These are phyloP conservation scores for Penaeus indicus DNA, from an alignment of 1,140 invertebrate species.

Conservation along the genomic window DNA sequence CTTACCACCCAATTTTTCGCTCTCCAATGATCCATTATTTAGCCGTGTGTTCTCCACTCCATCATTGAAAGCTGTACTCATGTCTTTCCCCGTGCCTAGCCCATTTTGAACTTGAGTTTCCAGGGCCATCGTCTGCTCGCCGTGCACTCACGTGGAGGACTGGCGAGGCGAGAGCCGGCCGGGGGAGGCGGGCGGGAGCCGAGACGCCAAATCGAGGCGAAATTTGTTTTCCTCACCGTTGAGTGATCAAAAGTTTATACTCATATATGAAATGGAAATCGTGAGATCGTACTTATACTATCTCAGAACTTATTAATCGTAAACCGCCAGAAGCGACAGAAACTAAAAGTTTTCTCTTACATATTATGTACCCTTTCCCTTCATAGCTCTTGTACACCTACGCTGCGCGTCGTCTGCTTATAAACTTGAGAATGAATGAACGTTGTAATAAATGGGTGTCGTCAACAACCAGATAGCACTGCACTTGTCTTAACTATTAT, in stretches of 20 bases:
- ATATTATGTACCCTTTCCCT: too few relatives aligned
- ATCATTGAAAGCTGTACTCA: neutral
- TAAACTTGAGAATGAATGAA: too few relatives aligned
- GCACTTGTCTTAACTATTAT: too few relatives aligned
- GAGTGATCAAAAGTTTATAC: neutral
- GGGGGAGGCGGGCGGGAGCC: neutral
- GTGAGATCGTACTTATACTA: too few relatives aligned
- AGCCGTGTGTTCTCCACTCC: neutral
- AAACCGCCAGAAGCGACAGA: too few relatives aligned
- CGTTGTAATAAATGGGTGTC: too few relatives aligned
- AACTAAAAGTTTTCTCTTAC: too few relatives aligned
- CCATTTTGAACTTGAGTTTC: neutral
- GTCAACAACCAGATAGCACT: too few relatives aligned
- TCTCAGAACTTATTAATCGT: too few relatives aligned
- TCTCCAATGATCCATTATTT: neutral
- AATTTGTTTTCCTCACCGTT: too few relatives aligned
- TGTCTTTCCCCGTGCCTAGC: slow-evolving; percentile 1
- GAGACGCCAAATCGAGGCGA: neutral
- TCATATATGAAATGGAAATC: neutral
- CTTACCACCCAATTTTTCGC: neutral
- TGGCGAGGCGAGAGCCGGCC: neutral
- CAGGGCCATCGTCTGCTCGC: slow-evolving; percentile 6
- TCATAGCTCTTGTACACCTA: too few relatives aligned
- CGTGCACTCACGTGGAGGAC: slow-evolving; percentile 14
- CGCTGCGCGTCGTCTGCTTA: too few relatives aligned